Base-by-base conservation (phyloP, 2,888 invertebrate species). In the Cheilosia urbana region DNA sequence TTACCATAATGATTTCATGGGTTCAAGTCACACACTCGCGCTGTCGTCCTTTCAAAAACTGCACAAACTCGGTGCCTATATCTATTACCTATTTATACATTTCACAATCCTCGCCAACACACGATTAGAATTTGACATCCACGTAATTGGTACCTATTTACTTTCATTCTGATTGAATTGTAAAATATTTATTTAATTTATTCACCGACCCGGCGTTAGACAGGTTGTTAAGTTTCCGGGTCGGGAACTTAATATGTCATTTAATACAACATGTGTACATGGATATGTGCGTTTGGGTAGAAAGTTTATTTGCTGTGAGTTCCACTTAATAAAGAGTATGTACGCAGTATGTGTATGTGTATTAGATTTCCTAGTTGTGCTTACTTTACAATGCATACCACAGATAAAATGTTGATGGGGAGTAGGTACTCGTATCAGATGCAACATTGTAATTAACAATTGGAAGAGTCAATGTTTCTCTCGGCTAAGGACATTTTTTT, bases 151-250 rank as follows among this genome's bases (percentile, higher is more conserved):
- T 79, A 73, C 68, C 73, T 79, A 79, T 79, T 83, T 79, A 79
- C 73, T 73, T 79, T 79, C 73, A 83, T 79, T 83, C 66, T 83
- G 79, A 83, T 79, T 79, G 83, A 83, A 73, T 73, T 83, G 83
- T 79, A 37, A 79, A 83, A 79, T 83, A 79, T 73, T 79, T 79
- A 83, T 83, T 79, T 73, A 83, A 83, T 83, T 79, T 79, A 83
- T 83, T 79, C 73, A 83, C 72, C 72, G n/a, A 66, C 76, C 72
- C 72, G 24, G 62, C 60, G 73, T 47, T 47, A 72, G 49, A 60
- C 78, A 83, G 79, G 73, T 79, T 63, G 79, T 63, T 83, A 51
- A 63, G 58, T 83, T 83, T 79, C 68, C 83, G 73, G 78, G 73
- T 83, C 73, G 78, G 79, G 73, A 83, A 73, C 79, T 79, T 83